A percentile compares a stretch with the other conserved stretches of the same genome.
Evolutionary conservation across 2,113 vertebrate genomes (phyloP).

Genomic region (Oostethus manadensis): DNA sequence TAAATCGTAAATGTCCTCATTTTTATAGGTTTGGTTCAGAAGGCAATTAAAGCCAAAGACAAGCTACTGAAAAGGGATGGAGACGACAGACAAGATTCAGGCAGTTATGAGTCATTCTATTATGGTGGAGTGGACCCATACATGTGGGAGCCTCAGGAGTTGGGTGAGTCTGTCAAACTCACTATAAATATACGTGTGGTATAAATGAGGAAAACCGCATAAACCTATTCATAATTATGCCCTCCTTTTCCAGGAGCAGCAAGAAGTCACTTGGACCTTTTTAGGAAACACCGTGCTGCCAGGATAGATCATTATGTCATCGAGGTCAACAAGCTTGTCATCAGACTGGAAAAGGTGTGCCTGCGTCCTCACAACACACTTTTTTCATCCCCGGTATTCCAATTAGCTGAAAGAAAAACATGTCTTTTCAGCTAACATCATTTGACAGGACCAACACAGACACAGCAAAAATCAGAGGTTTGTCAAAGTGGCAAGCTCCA

Average conservation of each 20-base stretch:
- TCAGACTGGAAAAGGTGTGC: conserved; percentile 93
- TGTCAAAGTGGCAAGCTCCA: conserved; percentile 12
- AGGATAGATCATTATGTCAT: conserved; percentile 97
- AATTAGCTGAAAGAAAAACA: neutral
- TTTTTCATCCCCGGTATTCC: neutral
- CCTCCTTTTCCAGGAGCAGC: conserved; percentile 71
- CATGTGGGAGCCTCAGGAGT: conserved; percentile 98
- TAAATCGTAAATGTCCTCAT: neutral
- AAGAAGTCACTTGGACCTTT: conserved; percentile 85
- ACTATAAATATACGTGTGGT: neutral
- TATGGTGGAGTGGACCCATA: conserved; percentile 92
- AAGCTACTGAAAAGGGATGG: conserved; percentile 87
- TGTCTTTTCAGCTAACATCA: conserved; percentile 80
- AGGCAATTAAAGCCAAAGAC: conserved; percentile 93
- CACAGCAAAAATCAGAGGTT: conserved; percentile 91
- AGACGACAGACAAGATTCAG: conserved; percentile 79
- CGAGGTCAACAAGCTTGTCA: conserved; percentile 96
- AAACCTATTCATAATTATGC: neutral
- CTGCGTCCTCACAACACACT: neutral
- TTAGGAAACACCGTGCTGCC: conserved; percentile 91
- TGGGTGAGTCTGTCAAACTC: conserved; percentile 73
- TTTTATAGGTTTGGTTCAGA: conserved; percentile 84
- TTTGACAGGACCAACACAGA: conserved; percentile 90
- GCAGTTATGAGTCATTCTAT: conserved; percentile 87
- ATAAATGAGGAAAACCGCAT: neutral